Base-by-base conservation (phyloP, 2,113 vertebrate species). In the Otolemur garnettii region DNA sequence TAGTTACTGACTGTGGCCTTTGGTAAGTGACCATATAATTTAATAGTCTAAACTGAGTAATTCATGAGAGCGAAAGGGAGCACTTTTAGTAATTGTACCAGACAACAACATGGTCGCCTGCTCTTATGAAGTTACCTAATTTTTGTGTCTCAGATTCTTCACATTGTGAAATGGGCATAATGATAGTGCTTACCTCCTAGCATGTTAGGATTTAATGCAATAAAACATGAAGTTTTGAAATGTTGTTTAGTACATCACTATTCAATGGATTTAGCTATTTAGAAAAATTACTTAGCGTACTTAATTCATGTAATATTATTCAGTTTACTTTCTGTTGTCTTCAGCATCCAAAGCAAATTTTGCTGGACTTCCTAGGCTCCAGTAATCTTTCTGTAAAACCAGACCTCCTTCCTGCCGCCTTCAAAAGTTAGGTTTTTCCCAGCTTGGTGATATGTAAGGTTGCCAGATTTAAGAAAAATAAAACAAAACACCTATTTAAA, bases 311-410 rank as follows among this genome's bases (percentile, higher is more conserved):
- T 59, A 62, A 62, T 85, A 93, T 33, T 94, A 42, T 92, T 81
- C 21, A 33, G 1, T 79, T 85, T 71, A 17, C 57, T 88, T 81
- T 78, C 38, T 91, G 0, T 59, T 96, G 7, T 75, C 62, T 78
- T 92, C 53, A 94, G 82, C 96, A 74, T 94, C n/a, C 64, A 81
- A 57, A 75, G 38, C 42, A 90, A 71, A 96, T 64, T 87, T 95
- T 92, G n/a, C 57, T n/a, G 62, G 10, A 9, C 30, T 26, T 77
- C 74, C 42, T 77, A 10, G 14, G 26, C 42, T 50, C 26, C 30
- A 77, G 74, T 26, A 7, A 30, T 77, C 74, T 18, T 77, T 45
- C 74, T 50, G 26, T 50, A 17, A 81, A 84, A 30, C 60, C 24
- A 69, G 35, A 18, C 38, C 4, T 62, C 35, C 5, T 83, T 15